phyloP scores from a whole-genome alignment of 2,797 vertebrate genomes.

The Miichthys miiuy region DNA sequence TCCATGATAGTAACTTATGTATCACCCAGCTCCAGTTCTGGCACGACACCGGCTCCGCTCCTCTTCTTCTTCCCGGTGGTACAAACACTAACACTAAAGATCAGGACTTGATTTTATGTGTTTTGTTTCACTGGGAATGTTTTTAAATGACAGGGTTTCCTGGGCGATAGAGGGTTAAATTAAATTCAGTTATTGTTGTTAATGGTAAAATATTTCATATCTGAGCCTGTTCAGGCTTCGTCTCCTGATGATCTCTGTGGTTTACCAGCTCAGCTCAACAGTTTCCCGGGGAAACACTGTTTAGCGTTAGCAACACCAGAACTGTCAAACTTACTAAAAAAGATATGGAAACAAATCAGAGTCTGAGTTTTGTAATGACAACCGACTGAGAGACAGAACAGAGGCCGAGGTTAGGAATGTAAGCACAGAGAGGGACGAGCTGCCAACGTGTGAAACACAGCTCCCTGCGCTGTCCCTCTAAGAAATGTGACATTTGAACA shows the following conservation, averaged over 20 bases:
- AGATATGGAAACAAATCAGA: neutral
- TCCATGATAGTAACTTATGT: too few relatives aligned
- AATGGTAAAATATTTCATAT: neutral
- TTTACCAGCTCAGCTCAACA: conserved; percentile 17
- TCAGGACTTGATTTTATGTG: too few relatives aligned
- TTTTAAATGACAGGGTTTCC: too few relatives aligned
- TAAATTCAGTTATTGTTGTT: too few relatives aligned
- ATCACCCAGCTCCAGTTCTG: too few relatives aligned
- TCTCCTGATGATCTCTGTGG: neutral
- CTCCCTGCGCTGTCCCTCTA: too few relatives aligned
- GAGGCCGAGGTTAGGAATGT: neutral
- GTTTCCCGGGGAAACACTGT: neutral
- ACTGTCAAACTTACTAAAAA: conserved; percentile 19
- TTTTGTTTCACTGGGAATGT: too few relatives aligned
- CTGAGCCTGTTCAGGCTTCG: neutral
- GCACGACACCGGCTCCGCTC: too few relatives aligned
- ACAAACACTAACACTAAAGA: too few relatives aligned
- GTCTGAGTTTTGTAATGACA: conserved; percentile 7
- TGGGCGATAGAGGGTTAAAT: too few relatives aligned
- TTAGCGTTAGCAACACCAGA: conserved; percentile 7
- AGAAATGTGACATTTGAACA: too few relatives aligned
- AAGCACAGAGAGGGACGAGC: neutral
- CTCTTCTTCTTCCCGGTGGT: too few relatives aligned
- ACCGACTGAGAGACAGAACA: neutral
- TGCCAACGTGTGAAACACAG: neutral